Conservation (phyloP, 2,888 invertebrate genomes). For the Galeopsomyia nigrocyanea region DNA sequence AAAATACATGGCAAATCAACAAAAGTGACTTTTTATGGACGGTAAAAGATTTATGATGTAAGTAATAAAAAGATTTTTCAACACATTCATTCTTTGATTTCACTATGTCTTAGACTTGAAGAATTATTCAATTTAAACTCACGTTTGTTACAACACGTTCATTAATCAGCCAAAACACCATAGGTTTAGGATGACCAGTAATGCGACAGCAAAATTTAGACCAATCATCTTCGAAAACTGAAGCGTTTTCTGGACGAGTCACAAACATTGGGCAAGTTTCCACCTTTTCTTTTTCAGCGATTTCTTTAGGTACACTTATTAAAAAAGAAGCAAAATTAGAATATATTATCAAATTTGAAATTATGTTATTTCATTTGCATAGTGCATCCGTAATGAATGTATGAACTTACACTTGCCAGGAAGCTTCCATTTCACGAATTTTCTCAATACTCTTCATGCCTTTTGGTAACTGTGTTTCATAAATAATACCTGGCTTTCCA, state of each 20-base stretch:
- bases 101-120: too few species aligned
- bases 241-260: constrained; percentile 91
- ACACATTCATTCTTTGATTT: too few species aligned
- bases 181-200: constrained; percentile 94
- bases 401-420: constrained; percentile 88
- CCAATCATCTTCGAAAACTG: constrained; percentile 95
- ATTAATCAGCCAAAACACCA: constrained; percentile 98
- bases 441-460: constrained; percentile 97
- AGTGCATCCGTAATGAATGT: not conserved
- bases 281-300: constrained; percentile 82
- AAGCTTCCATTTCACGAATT: constrained; percentile 95
- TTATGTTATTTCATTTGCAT: not conserved
- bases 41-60: constrained; percentile 67
- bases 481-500: constrained; percentile 93
- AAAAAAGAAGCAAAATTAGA: constrained; percentile 31
- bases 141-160: constrained; percentile 94
- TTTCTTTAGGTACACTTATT: constrained; percentile 81
- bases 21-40: constrained; percentile 72
- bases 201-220: constrained; percentile 98
- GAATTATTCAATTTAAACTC: constrained; percentile 62
- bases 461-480: constrained; percentile 95
- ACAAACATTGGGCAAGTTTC: constrained; percentile 91
- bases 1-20: not conserved
- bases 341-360: not conserved
- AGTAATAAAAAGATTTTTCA: too few species aligned